Conservation (phyloP, 2,113 vertebrate genomes). For the Oreochromis tanganicae region DNA sequence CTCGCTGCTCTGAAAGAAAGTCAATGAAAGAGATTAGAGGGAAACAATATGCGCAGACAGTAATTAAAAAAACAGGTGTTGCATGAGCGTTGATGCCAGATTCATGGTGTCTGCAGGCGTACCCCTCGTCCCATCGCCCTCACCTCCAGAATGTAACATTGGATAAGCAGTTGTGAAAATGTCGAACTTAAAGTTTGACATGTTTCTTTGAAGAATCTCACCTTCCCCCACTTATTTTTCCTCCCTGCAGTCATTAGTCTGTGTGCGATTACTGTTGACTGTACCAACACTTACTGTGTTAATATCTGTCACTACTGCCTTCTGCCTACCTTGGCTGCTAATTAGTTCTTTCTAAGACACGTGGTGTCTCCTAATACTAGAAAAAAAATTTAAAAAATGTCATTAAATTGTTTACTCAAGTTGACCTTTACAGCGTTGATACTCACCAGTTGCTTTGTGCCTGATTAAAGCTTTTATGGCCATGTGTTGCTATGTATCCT, state of each 20-base stretch:
- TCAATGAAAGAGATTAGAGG: background rate
- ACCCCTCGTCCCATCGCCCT: too few species aligned
- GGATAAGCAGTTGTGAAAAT: background rate
- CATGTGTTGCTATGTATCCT: conserved; percentile 7
- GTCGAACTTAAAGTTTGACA: background rate
- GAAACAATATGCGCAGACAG: background rate
- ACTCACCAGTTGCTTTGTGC: conserved; percentile 22
- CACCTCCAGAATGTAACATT: too few species aligned
- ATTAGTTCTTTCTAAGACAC: conserved; percentile 11
- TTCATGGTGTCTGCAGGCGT: background rate
- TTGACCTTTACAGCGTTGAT: conserved; percentile 40
- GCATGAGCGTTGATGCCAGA: background rate
- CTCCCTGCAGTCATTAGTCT: background rate
- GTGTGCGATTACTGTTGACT: background rate
- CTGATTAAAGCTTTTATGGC: conserved; percentile 35
- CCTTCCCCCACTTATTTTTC: background rate
- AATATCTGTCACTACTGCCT: background rate
- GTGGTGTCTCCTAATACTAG: background rate
- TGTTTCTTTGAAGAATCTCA: background rate
- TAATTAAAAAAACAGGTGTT: background rate
- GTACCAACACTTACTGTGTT: background rate
- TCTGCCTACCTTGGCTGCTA: background rate
- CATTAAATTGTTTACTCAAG: conserved; percentile 53
- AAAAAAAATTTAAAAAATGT: background rate
- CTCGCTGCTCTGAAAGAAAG: background rate